These are phyloP conservation scores for Watsonalla binaria DNA, from an alignment of 2,888 invertebrate species.

Conservation along the genomic window DNA sequence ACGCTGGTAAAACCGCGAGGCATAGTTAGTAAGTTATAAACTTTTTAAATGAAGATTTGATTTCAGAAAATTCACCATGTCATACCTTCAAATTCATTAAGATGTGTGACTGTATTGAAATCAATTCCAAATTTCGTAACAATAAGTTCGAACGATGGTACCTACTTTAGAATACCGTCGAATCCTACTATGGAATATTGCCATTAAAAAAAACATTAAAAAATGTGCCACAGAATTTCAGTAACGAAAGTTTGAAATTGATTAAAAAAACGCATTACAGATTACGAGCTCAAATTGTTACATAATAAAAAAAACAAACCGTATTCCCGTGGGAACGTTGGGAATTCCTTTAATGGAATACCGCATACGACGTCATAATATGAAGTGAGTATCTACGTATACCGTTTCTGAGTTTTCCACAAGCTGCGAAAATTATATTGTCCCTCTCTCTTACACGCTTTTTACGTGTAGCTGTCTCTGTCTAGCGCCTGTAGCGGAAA, in stretches of 20 bases:
- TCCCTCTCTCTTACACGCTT: constrained; percentile 30
- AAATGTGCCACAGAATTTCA: too few species aligned
- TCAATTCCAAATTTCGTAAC: too few species aligned
- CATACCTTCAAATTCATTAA: too few species aligned
- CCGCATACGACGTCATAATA: constrained; percentile 25
- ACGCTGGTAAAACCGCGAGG: too few species aligned
- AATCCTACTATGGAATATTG: too few species aligned
- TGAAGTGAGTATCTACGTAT: constrained; percentile 12
- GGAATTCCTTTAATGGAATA: constrained; percentile 1
- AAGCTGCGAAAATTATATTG: constrained; percentile 17
- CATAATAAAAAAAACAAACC: neutral
- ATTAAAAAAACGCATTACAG: neutral
- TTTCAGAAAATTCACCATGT: too few species aligned
- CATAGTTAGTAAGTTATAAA: too few species aligned
- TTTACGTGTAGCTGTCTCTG: constrained; percentile 25
- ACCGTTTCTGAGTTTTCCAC: constrained; percentile 42
- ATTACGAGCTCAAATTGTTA: neutral
- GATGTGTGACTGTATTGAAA: too few species aligned
- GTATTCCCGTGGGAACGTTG: neutral
- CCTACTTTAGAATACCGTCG: too few species aligned
- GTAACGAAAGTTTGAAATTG: neutral
- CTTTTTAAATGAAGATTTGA: too few species aligned
- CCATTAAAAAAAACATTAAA: too few species aligned
- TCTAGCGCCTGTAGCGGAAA: constrained; percentile 54
- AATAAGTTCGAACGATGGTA: too few species aligned